Conservation (phyloP, 1,140 invertebrate genomes). For the Adoxophyes honmai region DNA sequence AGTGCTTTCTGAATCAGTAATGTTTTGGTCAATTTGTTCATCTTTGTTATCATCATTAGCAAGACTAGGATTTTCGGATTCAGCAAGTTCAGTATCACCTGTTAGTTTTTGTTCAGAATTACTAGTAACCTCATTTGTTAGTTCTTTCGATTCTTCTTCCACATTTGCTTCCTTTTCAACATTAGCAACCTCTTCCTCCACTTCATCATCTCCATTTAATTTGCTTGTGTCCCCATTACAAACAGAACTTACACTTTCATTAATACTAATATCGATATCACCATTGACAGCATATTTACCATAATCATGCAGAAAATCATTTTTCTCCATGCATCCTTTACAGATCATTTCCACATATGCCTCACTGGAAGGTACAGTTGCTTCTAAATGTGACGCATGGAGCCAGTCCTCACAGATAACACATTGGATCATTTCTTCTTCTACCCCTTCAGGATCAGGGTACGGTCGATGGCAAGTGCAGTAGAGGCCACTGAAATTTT, state of each 20-base stretch:
- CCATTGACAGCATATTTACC: slow-evolving; percentile 63
- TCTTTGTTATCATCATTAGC: neutral
- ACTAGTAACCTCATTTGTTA: slow-evolving; percentile 2
- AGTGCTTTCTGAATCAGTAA: neutral
- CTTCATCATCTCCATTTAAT: slow-evolving; percentile 16
- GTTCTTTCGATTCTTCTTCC: slow-evolving; percentile 14
- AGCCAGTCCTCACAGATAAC: slow-evolving; percentile 99
- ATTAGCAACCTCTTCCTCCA: slow-evolving; percentile 17
- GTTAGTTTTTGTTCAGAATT: neutral
- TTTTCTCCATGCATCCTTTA: slow-evolving; percentile 83
- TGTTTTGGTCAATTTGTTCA: neutral
- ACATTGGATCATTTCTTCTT: slow-evolving; percentile 98
- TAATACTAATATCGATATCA: slow-evolving; percentile 32
- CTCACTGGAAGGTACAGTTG: slow-evolving; percentile 78
- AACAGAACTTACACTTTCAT: slow-evolving; percentile 8
- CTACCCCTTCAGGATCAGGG: slow-evolving; percentile 90
- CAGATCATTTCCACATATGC: slow-evolving; percentile 90
- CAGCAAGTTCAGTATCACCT: neutral
- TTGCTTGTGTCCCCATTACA: slow-evolving; percentile 21
- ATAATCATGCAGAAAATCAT: slow-evolving; percentile 88
- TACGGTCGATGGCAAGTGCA: slow-evolving; percentile 96
- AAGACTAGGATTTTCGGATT: neutral
- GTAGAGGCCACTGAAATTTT: slow-evolving; percentile 96
- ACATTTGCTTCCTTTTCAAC: neutral
- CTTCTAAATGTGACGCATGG: slow-evolving; percentile 89